A percentile compares a stretch with the other conserved stretches of the same genome.
Evolutionary conservation across 2,113 vertebrate genomes (phyloP).

Genomic region (Etheostoma spectabile): DNA sequence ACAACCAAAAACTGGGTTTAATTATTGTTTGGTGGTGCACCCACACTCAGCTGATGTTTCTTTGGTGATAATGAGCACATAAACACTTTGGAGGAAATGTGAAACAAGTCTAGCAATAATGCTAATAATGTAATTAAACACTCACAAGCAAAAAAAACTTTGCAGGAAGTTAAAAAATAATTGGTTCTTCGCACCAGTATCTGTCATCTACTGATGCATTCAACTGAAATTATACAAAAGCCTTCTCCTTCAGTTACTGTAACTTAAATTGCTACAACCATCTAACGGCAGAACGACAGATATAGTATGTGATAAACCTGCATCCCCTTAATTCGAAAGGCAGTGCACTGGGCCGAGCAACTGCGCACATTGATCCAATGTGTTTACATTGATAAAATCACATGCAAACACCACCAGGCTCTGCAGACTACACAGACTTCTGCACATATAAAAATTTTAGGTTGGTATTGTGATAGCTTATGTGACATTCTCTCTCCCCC

Average conservation of each 20-base stretch:
- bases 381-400: conserved; percentile 49
- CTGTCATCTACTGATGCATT: conserved; percentile 19
- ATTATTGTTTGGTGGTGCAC: not conserved
- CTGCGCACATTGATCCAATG: conserved; percentile 19
- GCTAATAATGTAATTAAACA: conserved; percentile 13
- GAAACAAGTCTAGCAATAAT: conserved; percentile 13
- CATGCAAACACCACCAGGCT: conserved; percentile 26
- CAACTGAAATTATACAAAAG: conserved; percentile 13
- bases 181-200: not conserved
- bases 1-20: not conserved
- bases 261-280: conserved; percentile 22
- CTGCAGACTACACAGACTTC: conserved; percentile 16
- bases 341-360: conserved; percentile 8
- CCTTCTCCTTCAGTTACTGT: not conserved
- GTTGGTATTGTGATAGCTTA: conserved; percentile 8
- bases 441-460: conserved; percentile 19
- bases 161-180: conserved; percentile 29
- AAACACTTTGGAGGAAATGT: not conserved
- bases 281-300: conserved; percentile 8
- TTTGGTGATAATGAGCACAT: not conserved
- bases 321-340: conserved; percentile 28
- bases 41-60: not conserved
- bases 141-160: not conserved
- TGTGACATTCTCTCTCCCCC: not conserved
- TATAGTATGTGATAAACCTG: conserved; percentile 21